Conservation (phyloP, 2,888 invertebrate species). For the Eueremaeus valkanovi region DNA sequence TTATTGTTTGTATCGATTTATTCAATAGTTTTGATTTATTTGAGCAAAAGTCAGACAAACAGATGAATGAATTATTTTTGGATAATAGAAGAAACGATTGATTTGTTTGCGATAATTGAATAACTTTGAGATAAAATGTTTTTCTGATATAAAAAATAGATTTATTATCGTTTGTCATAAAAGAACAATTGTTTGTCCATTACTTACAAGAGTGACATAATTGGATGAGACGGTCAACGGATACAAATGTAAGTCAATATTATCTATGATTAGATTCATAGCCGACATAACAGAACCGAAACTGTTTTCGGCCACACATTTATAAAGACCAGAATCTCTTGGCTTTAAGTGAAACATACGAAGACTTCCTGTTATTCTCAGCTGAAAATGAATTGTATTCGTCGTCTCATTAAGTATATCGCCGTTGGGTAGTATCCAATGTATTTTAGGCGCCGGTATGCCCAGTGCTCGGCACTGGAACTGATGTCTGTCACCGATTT, state of each 20-base stretch:
- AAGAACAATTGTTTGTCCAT: not conserved
- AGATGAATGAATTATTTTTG: too few relatives aligned
- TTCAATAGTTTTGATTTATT: too few relatives aligned
- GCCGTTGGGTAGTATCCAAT: constrained; percentile 54
- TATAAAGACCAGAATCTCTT: constrained; percentile 53
- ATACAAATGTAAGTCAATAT: constrained; percentile 52
- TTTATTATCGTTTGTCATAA: too few relatives aligned
- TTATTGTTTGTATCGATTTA: too few relatives aligned
- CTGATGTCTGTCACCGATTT: constrained; percentile 44
- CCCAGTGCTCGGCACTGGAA: constrained; percentile 54
- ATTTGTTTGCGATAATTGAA: too few relatives aligned
- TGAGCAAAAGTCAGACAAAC: too few relatives aligned
- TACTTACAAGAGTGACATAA: constrained; percentile 51
- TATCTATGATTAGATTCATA: constrained; percentile 51
- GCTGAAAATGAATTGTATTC: constrained; percentile 49
- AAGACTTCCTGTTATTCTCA: constrained; percentile 49
- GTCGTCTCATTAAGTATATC: constrained; percentile 50
- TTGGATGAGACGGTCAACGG: constrained; percentile 51
- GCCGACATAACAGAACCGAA: constrained; percentile 51
- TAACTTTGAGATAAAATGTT: too few relatives aligned
- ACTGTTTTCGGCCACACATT: constrained; percentile 53
- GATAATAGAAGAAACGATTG: too few relatives aligned
- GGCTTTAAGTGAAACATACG: constrained; percentile 49
- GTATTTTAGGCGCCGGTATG: constrained; percentile 52
- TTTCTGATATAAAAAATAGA: too few relatives aligned